phyloP scores from a whole-genome alignment of 1,140 invertebrate genomes.

The Drosophila parabipectinata region DNA sequence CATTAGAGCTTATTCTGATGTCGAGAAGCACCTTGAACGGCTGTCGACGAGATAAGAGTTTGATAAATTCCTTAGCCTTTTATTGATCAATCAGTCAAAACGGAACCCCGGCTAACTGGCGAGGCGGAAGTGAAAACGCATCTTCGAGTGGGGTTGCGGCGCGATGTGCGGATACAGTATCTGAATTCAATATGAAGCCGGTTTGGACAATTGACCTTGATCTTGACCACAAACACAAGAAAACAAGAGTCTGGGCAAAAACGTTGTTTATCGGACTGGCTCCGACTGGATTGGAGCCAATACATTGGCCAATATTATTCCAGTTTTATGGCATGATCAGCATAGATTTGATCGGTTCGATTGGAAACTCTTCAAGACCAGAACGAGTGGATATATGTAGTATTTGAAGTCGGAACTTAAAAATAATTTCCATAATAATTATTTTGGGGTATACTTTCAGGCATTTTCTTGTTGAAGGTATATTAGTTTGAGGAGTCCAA shows the following conservation, averaged over 20 bases:
- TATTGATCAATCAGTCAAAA: conserved; percentile 70
- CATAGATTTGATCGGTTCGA: conserved; percentile 20
- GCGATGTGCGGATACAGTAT: conserved; percentile 41
- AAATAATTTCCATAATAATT: conserved; percentile 28
- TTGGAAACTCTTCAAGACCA: not conserved
- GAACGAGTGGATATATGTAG: conserved; percentile 2
- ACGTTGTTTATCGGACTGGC: conserved; percentile 16
- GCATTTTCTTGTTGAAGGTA: not conserved
- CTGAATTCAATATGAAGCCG: conserved; percentile 62
- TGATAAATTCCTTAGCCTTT: conserved; percentile 62
- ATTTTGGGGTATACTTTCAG: conserved; percentile 24
- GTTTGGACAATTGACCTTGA: conserved; percentile 61
- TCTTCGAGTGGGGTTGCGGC: conserved; percentile 41
- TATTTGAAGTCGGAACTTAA: not conserved
- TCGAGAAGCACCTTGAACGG: conserved; percentile 60
- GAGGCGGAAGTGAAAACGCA: conserved; percentile 70
- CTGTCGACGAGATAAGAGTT: conserved; percentile 39
- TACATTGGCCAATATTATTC: conserved; percentile 23
- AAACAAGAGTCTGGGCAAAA: conserved; percentile 29
- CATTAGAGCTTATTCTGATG: conserved; percentile 42
- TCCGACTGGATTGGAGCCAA: conserved; percentile 20
- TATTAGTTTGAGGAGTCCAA: not conserved
- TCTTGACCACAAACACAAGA: conserved; percentile 70
- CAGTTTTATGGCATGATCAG: conserved; percentile 41
- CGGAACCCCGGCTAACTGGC: conserved; percentile 41